These are phyloP conservation scores for Sphaerophoria rueppellii DNA, from an alignment of 2,888 invertebrate genomes.

Conservation along the genomic window DNA sequence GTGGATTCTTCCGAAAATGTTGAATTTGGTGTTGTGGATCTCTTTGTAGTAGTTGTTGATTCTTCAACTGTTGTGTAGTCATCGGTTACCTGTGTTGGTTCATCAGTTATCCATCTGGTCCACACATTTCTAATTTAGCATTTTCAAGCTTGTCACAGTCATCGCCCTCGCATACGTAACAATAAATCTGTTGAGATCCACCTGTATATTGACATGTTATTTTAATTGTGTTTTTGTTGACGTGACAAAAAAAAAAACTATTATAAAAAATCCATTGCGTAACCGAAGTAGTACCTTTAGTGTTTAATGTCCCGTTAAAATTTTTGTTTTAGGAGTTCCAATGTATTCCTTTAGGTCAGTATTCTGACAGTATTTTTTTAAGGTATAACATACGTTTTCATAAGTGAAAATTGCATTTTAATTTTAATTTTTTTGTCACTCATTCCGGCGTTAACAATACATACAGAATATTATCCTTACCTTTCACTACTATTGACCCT, in stretches of 20 bases:
- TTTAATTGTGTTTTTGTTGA: background rate
- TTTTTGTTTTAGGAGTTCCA: no score
- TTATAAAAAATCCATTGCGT: background rate
- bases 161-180: constrained; percentile 55
- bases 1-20: no score
- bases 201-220: constrained; percentile 20
- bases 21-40: no score
- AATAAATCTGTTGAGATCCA: constrained; percentile 19
- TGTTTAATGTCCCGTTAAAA: no score
- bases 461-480: background rate
- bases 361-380: no score
- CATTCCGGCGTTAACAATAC: background rate
- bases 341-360: no score
- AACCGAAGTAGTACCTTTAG: background rate
- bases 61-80: background rate
- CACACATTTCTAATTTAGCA: constrained; percentile 4
- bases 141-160: constrained; percentile 46
- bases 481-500: background rate
- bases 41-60: constrained; percentile 1
- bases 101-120: constrained; percentile 8
- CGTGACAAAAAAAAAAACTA: no score
- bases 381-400: no score
- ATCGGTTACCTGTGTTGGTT: background rate
- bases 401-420: background rate
- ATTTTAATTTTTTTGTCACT: background rate